Base-by-base conservation (phyloP, 2,113 vertebrate species). In the Thalassarche chlororhynchos region DNA sequence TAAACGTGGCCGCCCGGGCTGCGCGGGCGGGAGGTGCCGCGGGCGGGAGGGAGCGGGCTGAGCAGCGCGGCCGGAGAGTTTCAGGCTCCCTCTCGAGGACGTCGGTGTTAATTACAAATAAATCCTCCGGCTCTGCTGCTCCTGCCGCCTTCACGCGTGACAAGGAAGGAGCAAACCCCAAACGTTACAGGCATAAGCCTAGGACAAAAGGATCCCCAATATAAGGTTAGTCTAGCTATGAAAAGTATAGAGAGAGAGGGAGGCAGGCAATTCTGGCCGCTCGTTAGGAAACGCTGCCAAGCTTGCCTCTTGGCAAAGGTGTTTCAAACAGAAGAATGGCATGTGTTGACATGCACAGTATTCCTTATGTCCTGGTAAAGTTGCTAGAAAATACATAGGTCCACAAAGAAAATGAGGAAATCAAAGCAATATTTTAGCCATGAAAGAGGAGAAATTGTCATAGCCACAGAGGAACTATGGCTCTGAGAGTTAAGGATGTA, bases 1-100 rank as follows among this genome's bases (percentile, higher is more conserved):
- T 0, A 6, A 10, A 7, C 0, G 71, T 1, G 4, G 7, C 29
- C 2, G 40, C 36, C 0, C 8, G 8, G 19, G 61, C 40, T 3
- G 49, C 5, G 32, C n/a, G 38, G 38, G 38, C 38, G 12, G 17
- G 23, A 36, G 46, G 61, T 7, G 38, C 24, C 24, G 65, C 21
- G 25, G 66, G 34, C 18, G 9, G 32, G 8, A 0, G 28, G 58
- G 18, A n/a, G 8, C 2, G 5, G 8, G 10, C 34, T 4, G 32
- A 42, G 66, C 36, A 3, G 54, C n/a, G 31, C 44, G 4, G 40
- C 17, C 1, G 17, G 15, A 75, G 64, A 26, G 47, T 9, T 84
- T 97, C 17, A 28, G 78, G 94, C 95, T 94, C 97, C 96, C 96
- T 96, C 97, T 66, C 26, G 58, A 97, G 97, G 95, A 62, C 66